Percentiles rank a stretch among this genome's conserved stretches.
Conservation (phyloP, 2,113 vertebrate species). For the Syrrhaptes paradoxus region DNA sequence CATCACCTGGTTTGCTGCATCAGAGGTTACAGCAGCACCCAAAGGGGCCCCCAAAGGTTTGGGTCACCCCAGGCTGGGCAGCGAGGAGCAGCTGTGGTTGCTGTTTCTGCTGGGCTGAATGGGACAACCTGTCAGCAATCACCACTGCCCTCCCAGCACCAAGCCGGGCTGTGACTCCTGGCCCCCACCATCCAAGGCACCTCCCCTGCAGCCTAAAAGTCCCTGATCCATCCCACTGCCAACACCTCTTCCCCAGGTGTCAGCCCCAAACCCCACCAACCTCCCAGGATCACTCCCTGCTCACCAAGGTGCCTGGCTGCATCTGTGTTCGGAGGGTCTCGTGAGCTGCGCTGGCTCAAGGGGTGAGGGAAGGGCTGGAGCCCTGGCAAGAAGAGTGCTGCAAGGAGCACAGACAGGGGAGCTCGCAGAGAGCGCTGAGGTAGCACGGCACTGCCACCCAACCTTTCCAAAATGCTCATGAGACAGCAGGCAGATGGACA, state of each 20-base stretch:
- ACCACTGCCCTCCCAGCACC: background rate
- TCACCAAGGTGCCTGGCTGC: background rate
- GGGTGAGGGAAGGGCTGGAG: background rate
- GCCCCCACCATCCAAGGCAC: background rate
- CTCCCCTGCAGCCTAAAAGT: background rate
- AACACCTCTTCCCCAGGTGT: fast-evolving
- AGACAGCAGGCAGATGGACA: fast-evolving
- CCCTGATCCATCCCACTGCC: background rate
- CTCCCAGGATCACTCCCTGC: background rate
- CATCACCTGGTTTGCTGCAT: background rate
- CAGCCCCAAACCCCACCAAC: background rate
- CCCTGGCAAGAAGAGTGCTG: background rate
- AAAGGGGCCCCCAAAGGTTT: background rate
- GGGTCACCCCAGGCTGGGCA: fast-evolving
- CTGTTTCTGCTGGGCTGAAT: background rate
- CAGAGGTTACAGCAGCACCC: background rate
- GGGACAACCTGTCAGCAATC: fast-evolving
- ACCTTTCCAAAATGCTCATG: background rate
- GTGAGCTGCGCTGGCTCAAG: fast-evolving
- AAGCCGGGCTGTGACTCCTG: fast-evolving
- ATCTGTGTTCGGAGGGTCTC: fast-evolving
- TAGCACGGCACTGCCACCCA: fast-evolving
- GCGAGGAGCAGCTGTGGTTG: background rate
- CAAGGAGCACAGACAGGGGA: background rate
- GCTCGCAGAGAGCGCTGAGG: no score